Percentiles rank a stretch among this genome's conserved stretches.
These are phyloP conservation scores for Hyla sarda DNA, from an alignment of 2,113 vertebrate genomes.

Conservation along the genomic window DNA sequence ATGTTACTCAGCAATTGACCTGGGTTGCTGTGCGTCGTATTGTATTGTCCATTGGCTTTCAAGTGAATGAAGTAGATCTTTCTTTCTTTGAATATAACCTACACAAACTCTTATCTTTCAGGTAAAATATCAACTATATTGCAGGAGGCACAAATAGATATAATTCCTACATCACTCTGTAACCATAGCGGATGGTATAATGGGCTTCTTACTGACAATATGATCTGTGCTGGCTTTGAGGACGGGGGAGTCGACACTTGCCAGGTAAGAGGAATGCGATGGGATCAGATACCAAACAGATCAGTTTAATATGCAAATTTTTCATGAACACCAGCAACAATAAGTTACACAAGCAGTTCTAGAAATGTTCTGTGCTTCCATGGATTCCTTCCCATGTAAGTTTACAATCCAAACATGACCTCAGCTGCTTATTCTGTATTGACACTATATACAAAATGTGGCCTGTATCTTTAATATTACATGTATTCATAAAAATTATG, in stretches of 20 bases:
- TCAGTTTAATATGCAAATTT: too few species aligned
- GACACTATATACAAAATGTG: too few species aligned
- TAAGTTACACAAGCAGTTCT: too few species aligned
- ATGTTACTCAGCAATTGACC: too few species aligned
- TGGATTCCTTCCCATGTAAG: too few species aligned
- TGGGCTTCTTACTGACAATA: constrained; percentile 24
- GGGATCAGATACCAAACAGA: neutral
- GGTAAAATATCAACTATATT: constrained; percentile 12
- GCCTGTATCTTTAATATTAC: too few species aligned
- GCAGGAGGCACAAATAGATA: constrained; percentile 36
- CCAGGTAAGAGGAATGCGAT: constrained; percentile 6
- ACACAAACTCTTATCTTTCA: neutral
- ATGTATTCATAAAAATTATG: too few species aligned
- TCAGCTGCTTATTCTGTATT: too few species aligned
- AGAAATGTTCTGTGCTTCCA: too few species aligned
- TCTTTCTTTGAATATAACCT: neutral
- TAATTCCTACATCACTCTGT: constrained; percentile 17
- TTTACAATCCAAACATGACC: too few species aligned
- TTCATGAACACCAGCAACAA: too few species aligned
- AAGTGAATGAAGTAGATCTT: neutral
- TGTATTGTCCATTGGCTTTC: neutral
- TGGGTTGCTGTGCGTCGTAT: neutral
- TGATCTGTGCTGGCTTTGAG: constrained; percentile 48
- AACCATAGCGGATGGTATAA: constrained; percentile 25
- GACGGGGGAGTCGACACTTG: constrained; percentile 33